Evolutionary conservation across 2,797 vertebrate species (phyloP).

Genomic region (Coregonus sp.): DNA sequence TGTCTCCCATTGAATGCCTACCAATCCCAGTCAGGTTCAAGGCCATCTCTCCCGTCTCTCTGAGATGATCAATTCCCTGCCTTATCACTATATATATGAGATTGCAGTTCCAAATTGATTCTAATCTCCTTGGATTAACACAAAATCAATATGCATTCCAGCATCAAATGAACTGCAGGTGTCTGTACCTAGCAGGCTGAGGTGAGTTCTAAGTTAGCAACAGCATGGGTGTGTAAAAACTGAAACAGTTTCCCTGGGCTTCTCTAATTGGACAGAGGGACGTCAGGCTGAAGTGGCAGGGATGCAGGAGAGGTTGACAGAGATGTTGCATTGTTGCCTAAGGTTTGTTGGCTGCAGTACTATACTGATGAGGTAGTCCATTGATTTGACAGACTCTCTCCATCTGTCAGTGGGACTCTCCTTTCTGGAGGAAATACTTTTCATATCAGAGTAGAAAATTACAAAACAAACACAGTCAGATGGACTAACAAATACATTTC

Average conservation of each 20-base stretch:
- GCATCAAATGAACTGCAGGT: background rate
- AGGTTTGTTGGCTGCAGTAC: background rate
- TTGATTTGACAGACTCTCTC: background rate
- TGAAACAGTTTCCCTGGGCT: background rate
- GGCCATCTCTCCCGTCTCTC: constrained; percentile 27
- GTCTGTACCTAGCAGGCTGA: background rate
- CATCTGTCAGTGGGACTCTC: background rate
- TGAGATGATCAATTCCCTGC: constrained; percentile 31
- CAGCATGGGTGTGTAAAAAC: background rate
- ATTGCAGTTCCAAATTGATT: constrained; percentile 33
- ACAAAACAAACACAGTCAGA: background rate
- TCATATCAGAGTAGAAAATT: background rate
- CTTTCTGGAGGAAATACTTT: background rate
- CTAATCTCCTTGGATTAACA: constrained; percentile 35
- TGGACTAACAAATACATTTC: background rate
- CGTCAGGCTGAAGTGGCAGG: background rate
- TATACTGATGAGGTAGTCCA: background rate
- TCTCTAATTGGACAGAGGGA: background rate
- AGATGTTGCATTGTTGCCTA: background rate
- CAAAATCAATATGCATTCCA: constrained; percentile 29
- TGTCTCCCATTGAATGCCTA: background rate
- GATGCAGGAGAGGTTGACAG: background rate
- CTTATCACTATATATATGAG: constrained; percentile 43
- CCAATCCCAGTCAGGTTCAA: constrained; percentile 33
- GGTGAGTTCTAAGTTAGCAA: background rate